Percentiles rank a stretch among this genome's conserved stretches.
Conservation (phyloP, 2,113 vertebrate genomes). For the Lampris megalopsis region DNA sequence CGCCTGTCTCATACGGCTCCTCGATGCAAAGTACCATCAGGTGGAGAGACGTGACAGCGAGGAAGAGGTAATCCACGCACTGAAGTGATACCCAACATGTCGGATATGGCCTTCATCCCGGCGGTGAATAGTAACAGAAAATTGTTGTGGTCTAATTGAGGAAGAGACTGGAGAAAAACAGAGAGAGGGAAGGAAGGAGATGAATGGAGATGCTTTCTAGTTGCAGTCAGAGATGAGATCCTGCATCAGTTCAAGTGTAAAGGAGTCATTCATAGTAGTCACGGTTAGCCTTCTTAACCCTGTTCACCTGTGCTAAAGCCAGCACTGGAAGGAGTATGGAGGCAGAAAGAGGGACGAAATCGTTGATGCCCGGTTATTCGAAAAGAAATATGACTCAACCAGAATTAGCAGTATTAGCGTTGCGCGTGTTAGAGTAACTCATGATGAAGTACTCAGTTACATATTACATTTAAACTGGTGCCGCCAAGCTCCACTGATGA, state of each 20-base stretch:
- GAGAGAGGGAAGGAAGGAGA: background rate
- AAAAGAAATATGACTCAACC: too few species aligned
- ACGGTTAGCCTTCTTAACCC: background rate
- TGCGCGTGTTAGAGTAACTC: too few species aligned
- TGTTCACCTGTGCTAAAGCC: background rate
- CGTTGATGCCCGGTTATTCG: too few species aligned
- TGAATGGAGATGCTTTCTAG: constrained; percentile 12
- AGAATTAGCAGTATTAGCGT: too few species aligned
- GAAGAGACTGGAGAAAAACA: constrained; percentile 3
- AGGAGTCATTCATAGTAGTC: background rate
- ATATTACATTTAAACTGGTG: too few species aligned
- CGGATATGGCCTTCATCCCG: constrained; percentile 3
- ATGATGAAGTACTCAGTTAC: too few species aligned
- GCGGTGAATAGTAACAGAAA: constrained; percentile 9
- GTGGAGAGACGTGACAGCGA: constrained; percentile 11
- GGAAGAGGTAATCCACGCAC: constrained; percentile 19
- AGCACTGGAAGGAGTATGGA: background rate
- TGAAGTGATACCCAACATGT: constrained; percentile 13
- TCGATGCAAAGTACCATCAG: constrained; percentile 32
- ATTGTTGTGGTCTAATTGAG: constrained; percentile 12
- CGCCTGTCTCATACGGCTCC: constrained; percentile 12
- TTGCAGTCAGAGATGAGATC: background rate
- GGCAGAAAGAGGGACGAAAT: too few species aligned
- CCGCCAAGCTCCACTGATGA: background rate
- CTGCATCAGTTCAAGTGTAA: background rate